A percentile compares a stretch with the other conserved stretches of the same genome.
Evolutionary conservation across 2,113 vertebrate species (phyloP).

Genomic region (Centropus bengalensis): DNA sequence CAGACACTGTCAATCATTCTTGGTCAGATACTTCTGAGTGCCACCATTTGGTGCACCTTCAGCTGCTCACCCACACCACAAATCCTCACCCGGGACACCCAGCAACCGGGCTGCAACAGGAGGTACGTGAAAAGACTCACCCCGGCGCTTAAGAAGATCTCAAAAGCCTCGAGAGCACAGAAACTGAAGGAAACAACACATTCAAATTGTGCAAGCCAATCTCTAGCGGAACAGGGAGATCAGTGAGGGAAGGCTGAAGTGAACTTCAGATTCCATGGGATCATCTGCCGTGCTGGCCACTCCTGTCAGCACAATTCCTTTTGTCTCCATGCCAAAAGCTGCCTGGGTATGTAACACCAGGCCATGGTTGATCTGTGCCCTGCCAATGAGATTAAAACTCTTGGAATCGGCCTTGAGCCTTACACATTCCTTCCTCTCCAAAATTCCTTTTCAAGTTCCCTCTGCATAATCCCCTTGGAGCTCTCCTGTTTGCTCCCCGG

Average conservation of each 20-base stretch:
- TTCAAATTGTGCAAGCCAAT: neutral
- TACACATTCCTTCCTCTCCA: neutral
- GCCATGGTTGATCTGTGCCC: neutral
- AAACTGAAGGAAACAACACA: neutral
- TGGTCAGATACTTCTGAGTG: slow-evolving; percentile 78
- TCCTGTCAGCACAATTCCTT: neutral
- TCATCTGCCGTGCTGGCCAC: neutral
- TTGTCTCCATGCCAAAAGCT: neutral
- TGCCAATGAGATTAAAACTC: neutral
- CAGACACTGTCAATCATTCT: slow-evolving; percentile 85
- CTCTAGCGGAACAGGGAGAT: neutral
- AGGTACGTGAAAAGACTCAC: slow-evolving; percentile 26
- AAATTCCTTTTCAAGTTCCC: neutral
- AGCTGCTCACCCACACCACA: slow-evolving; percentile 72
- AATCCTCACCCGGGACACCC: slow-evolving; percentile 46
- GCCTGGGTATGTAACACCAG: neutral
- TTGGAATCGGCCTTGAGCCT: neutral
- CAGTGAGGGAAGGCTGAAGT: neutral
- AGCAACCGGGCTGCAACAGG: slow-evolving; percentile 23
- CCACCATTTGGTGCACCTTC: slow-evolving; percentile 70
- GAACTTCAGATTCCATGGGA: neutral
- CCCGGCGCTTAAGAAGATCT: neutral
- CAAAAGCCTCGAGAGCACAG: neutral
- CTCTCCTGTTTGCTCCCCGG: neutral
- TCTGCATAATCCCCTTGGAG: neutral